Evolutionary conservation across 2,797 vertebrate species (phyloP).

Genomic region (Fistularia tabacaria): DNA sequence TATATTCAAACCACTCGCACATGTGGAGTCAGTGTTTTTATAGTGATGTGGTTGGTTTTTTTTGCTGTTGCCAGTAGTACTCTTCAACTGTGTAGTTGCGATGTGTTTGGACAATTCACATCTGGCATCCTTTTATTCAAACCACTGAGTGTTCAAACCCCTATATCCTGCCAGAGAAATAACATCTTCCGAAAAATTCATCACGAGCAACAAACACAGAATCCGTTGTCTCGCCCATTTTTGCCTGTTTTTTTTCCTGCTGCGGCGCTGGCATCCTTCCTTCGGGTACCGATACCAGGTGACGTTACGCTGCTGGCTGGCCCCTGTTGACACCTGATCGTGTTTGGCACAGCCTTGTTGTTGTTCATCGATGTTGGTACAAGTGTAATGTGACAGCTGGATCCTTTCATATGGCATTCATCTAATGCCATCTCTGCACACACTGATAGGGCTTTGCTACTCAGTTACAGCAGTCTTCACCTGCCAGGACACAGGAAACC

Average conservation of each 20-base stretch:
- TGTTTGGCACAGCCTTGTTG: conserved; percentile 58
- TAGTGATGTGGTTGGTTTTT: background rate
- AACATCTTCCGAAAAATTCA: too few relatives aligned
- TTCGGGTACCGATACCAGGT: conserved; percentile 26
- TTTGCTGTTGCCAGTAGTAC: background rate
- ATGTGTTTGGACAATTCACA: background rate
- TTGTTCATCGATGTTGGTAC: conserved; percentile 74
- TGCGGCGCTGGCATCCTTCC: conserved; percentile 21
- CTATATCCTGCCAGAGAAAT: too few relatives aligned
- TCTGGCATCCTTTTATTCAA: background rate
- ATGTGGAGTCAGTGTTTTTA: too few relatives aligned
- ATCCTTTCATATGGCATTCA: conserved; percentile 67
- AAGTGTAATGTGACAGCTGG: conserved; percentile 77
- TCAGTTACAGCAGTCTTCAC: conserved; percentile 52
- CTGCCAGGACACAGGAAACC: conserved; percentile 35
- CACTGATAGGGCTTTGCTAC: conserved; percentile 49
- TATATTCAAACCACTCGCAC: too few relatives aligned
- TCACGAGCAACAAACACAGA: too few relatives aligned
- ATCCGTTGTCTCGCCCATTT: too few relatives aligned
- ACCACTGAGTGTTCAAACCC: background rate
- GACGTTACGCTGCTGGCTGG: conserved; percentile 51
- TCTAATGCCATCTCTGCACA: conserved; percentile 48
- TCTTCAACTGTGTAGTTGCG: background rate
- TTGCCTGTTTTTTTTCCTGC: too few relatives aligned
- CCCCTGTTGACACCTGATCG: conserved; percentile 68